Conservation (phyloP, 2,113 vertebrate species). For the Entomyzon cyanotis region DNA sequence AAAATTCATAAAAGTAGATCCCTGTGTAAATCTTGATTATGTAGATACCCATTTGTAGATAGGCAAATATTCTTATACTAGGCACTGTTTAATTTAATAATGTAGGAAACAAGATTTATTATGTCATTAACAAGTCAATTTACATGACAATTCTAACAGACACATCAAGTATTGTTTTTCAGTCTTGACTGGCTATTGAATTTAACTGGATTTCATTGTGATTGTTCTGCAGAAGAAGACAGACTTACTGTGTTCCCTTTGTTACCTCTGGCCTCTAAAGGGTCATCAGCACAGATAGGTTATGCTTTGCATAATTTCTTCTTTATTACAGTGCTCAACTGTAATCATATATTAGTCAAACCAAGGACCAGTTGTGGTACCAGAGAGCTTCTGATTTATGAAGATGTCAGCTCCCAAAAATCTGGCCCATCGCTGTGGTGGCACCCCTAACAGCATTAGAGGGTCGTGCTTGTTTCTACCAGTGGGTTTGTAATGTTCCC, state of each 20-base stretch:
- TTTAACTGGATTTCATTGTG: background rate
- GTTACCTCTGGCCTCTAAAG: background rate
- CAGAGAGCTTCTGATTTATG: slow-evolving; percentile 50
- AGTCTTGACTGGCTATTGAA: background rate
- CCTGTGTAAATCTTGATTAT: background rate
- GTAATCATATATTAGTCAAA: slow-evolving; percentile 7
- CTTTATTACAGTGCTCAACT: background rate
- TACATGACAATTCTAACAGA: background rate
- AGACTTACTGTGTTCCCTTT: background rate
- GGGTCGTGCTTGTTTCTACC: slow-evolving; percentile 64
- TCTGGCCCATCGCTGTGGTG: background rate
- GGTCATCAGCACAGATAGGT: background rate
- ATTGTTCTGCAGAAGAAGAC: background rate
- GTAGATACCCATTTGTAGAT: background rate
- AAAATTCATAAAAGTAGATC: background rate
- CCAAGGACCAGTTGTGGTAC: background rate
- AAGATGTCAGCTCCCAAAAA: slow-evolving; percentile 32
- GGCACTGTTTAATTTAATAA: background rate
- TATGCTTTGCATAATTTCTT: background rate
- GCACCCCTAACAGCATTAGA: slow-evolving; percentile 80
- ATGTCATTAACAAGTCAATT: background rate
- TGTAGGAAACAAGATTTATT: background rate
- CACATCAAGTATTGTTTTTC: background rate
- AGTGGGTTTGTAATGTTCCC: slow-evolving; percentile 69
- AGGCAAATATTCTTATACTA: background rate